These are phyloP conservation scores for Numida meleagris DNA, from an alignment of 2,113 vertebrate genomes.

Conservation along the genomic window DNA sequence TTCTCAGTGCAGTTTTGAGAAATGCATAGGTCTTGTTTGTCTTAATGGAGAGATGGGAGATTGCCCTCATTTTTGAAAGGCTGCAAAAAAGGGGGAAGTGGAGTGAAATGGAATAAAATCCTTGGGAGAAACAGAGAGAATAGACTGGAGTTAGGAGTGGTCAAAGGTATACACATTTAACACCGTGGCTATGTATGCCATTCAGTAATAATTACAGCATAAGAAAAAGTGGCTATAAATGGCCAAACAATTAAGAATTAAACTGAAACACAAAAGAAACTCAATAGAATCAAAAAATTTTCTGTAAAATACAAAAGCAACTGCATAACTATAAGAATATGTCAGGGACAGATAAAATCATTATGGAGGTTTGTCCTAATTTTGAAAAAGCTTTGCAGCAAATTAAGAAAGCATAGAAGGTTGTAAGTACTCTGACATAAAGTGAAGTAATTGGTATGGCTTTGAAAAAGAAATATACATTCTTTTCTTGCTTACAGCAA, in stretches of 20 bases:
- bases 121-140: background rate
- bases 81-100: background rate
- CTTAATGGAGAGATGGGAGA: background rate
- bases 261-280: background rate
- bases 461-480: background rate
- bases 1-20: slow-evolving; percentile 61
- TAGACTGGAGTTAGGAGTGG: background rate
- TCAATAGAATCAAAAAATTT: background rate
- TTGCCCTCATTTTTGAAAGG: slow-evolving; percentile 4
- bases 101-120: background rate
- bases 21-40: background rate
- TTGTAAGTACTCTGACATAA: background rate
- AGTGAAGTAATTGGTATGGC: background rate
- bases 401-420: background rate
- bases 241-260: background rate
- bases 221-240: background rate
- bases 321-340: background rate
- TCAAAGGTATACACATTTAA: background rate
- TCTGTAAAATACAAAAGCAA: background rate
- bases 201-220: background rate
- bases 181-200: background rate
- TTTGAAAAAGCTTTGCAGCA: background rate
- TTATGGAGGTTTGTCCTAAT: background rate
- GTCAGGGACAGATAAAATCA: background rate
- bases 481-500: background rate